These are phyloP conservation scores for Eilema depressum DNA, from an alignment of 2,888 invertebrate genomes.

Conservation along the genomic window DNA sequence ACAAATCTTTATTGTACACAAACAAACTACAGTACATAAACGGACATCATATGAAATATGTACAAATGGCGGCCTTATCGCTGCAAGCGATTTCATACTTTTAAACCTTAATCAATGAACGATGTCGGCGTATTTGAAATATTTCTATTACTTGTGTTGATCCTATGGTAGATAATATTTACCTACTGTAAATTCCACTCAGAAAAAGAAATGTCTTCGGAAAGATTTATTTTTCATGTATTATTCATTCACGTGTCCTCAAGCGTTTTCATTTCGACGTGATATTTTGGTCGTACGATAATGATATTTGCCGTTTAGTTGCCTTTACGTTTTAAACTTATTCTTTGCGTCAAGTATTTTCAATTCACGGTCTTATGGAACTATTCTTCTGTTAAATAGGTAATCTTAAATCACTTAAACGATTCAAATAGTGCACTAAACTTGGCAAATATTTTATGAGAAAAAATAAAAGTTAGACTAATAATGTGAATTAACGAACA, in stretches of 20 bases:
- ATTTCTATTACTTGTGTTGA: constrained; percentile 55
- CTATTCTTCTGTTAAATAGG: too few relatives aligned
- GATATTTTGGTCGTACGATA: constrained; percentile 78
- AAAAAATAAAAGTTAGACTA: too few relatives aligned
- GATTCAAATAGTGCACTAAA: too few relatives aligned
- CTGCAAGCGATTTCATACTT: too few relatives aligned
- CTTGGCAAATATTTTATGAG: too few relatives aligned
- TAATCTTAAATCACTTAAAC: too few relatives aligned
- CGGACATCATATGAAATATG: too few relatives aligned
- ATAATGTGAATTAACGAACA: too few relatives aligned
- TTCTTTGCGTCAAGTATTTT: not conserved
- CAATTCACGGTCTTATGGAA: too few relatives aligned
- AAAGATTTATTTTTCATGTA: constrained; percentile 84
- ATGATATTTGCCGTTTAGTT: constrained; percentile 75
- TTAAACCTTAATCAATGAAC: not conserved
- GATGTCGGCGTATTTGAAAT: constrained; percentile 15
- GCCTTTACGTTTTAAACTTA: constrained; percentile 31
- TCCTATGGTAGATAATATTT: constrained; percentile 65
- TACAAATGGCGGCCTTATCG: too few relatives aligned
- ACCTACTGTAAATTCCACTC: constrained; percentile 73
- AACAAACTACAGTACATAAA: too few relatives aligned
- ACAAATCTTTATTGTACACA: too few relatives aligned
- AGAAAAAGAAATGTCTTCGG: constrained; percentile 69
- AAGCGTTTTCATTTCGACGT: constrained; percentile 79
- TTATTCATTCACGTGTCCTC: constrained; percentile 83